Conservation (phyloP, 2,113 vertebrate species). For the Pangasianodon gigas region DNA sequence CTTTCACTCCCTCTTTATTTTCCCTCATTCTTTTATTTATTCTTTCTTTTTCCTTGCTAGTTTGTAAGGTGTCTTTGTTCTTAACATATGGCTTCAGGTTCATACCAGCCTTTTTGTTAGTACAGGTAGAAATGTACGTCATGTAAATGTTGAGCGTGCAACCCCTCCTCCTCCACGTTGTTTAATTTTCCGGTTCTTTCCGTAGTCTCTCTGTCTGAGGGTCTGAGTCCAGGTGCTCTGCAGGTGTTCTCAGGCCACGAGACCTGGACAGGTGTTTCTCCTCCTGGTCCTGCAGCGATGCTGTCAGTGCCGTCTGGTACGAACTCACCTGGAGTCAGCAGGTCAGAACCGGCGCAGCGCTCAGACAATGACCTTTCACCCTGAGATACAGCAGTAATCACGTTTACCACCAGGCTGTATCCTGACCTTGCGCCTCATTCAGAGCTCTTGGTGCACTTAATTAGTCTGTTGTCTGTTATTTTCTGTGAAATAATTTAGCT, state of each 20-base stretch:
- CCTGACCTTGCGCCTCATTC: background rate
- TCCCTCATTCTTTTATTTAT: background rate
- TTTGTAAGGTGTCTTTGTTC: background rate
- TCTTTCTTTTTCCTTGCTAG: background rate
- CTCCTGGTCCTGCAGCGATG: conserved; percentile 71
- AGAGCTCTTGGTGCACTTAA: background rate
- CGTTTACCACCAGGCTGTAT: conserved; percentile 3
- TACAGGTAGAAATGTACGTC: background rate
- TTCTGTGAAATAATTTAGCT: background rate
- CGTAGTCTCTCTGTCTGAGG: conserved; percentile 69
- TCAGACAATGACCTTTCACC: conserved; percentile 13
- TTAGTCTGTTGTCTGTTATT: background rate
- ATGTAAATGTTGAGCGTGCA: background rate
- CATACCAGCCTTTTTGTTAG: background rate
- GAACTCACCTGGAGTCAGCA: conserved; percentile 63
- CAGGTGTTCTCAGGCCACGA: conserved; percentile 83
- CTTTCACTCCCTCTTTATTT: background rate
- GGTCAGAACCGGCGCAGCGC: conserved; percentile 71
- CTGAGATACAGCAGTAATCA: conserved; percentile 10
- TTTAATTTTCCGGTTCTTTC: conserved; percentile 8
- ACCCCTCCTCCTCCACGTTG: background rate
- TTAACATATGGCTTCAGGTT: background rate
- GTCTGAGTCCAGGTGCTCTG: conserved; percentile 71
- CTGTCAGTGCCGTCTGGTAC: conserved; percentile 72
- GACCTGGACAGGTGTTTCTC: conserved; percentile 78